A percentile compares a stretch with the other conserved stretches of the same genome.
These are phyloP conservation scores for Pseudopodoces humilis DNA, from an alignment of 2,113 vertebrate species.

Conservation along the genomic window DNA sequence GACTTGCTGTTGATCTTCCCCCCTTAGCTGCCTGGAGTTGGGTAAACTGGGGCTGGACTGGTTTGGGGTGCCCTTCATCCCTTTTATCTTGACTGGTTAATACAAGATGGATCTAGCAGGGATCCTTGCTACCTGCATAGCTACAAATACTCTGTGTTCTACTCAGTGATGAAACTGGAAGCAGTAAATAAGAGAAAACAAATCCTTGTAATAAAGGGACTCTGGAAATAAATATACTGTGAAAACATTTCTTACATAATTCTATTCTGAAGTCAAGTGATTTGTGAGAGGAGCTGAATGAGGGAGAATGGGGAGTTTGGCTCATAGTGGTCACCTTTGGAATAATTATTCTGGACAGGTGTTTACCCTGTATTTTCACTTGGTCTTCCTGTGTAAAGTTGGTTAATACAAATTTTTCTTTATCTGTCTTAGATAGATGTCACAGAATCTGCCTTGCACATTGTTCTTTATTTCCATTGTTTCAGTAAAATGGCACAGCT, in stretches of 20 bases:
- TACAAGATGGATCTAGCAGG: neutral
- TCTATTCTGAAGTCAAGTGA: neutral
- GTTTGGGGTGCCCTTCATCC: neutral
- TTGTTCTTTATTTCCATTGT: neutral
- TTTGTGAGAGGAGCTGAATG: neutral
- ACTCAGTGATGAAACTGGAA: neutral
- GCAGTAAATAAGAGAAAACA: neutral
- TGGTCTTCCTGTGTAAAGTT: neutral
- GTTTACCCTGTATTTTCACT: neutral
- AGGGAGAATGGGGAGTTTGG: neutral
- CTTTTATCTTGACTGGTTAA: neutral
- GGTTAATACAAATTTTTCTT: neutral
- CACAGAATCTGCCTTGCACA: neutral
- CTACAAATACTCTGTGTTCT: neutral
- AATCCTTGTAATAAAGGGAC: neutral
- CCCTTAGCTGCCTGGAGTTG: neutral
- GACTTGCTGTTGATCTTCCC: neutral
- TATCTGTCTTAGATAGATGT: neutral
- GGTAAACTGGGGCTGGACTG: neutral
- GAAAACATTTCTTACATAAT: neutral
- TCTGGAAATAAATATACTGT: neutral
- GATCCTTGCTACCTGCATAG: neutral
- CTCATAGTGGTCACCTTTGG: neutral
- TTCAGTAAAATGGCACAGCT: neutral
- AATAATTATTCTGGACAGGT: neutral